These are phyloP conservation scores for Knipowitschia caucasica DNA, from an alignment of 2,797 vertebrate genomes.

Conservation along the genomic window DNA sequence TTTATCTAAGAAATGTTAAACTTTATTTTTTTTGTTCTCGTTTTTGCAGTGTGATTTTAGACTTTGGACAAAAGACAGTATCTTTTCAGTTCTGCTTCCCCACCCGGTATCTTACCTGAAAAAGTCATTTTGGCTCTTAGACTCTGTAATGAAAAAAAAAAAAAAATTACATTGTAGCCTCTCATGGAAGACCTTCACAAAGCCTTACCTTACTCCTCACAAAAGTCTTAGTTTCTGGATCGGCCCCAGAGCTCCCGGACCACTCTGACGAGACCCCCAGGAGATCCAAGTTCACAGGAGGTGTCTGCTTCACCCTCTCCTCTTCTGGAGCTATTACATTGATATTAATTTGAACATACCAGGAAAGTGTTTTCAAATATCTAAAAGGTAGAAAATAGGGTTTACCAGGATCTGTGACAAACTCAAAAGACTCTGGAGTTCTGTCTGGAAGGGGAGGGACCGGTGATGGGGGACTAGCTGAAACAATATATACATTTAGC, in stretches of 20 bases:
- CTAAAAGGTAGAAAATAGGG: neutral
- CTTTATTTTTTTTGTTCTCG: too few species aligned
- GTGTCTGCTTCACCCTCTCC: conserved; percentile 14
- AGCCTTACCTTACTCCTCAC: conserved; percentile 70
- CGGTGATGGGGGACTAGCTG: conserved; percentile 76
- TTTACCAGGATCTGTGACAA: conserved; percentile 75
- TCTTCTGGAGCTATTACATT: conserved; percentile 52
- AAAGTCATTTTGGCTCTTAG: conserved; percentile 56
- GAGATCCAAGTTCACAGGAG: conserved; percentile 19
- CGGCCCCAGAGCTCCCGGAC: conserved; percentile 51
- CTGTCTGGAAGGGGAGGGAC: conserved; percentile 86
- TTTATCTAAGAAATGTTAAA: too few species aligned
- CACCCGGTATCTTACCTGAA: conserved; percentile 53
- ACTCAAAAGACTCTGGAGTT: conserved; percentile 86
- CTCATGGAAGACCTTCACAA: neutral
- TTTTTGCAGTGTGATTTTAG: too few species aligned
- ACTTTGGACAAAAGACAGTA: too few species aligned
- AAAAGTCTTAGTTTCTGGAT: conserved; percentile 46
- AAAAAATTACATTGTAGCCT: neutral
- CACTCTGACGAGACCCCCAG: conserved; percentile 74
- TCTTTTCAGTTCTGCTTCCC: neutral
- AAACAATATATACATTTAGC: neutral
- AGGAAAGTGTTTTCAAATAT: neutral
- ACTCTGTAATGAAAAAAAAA: conserved; percentile 59
- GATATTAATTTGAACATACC: too few species aligned